phyloP scores from a whole-genome alignment of 2,888 invertebrate species.

The Hirtodrosophila alboralis region DNA sequence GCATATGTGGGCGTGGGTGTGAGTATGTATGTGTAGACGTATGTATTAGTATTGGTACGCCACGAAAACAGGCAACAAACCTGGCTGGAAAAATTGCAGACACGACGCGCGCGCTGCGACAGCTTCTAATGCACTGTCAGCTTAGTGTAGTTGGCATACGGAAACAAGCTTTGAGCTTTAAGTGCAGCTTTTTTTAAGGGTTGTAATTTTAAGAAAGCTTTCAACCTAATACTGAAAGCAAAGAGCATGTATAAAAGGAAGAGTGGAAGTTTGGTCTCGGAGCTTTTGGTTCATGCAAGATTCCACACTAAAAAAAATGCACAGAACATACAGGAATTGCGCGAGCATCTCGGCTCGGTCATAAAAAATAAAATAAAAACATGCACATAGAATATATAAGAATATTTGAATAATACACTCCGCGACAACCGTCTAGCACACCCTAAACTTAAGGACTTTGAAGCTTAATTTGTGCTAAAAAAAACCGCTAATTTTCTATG shows the following conservation, averaged over 20 bases:
- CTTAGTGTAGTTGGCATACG: conserved; percentile 22
- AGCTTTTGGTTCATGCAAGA: too few species aligned
- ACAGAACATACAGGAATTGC: too few species aligned
- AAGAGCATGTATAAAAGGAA: not conserved
- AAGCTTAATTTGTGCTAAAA: too few species aligned
- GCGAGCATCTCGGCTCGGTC: too few species aligned
- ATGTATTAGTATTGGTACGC: conserved; percentile 7
- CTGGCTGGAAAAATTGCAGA: conserved; percentile 6
- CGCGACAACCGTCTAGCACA: too few species aligned
- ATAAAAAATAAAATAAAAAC: too few species aligned
- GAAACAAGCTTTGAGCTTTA: conserved; percentile 38
- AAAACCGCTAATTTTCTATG: too few species aligned
- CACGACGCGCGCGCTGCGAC: conserved; percentile 43
- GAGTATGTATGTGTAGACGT: conserved; percentile 14
- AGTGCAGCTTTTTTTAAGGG: conserved; percentile 22
- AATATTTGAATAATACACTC: too few species aligned
- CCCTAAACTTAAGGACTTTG: too few species aligned
- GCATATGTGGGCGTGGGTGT: conserved; percentile 13
- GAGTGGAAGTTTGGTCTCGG: too few species aligned
- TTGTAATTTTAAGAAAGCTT: conserved; percentile 9
- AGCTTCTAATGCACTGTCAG: conserved; percentile 52
- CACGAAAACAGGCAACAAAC: conserved; percentile 9
- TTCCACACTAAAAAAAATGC: too few species aligned
- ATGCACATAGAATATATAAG: too few species aligned
- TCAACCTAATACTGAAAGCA: not conserved